These are phyloP conservation scores for Drosophila virilis DNA, from an alignment of 1,140 invertebrate genomes.

Conservation along the genomic window DNA sequence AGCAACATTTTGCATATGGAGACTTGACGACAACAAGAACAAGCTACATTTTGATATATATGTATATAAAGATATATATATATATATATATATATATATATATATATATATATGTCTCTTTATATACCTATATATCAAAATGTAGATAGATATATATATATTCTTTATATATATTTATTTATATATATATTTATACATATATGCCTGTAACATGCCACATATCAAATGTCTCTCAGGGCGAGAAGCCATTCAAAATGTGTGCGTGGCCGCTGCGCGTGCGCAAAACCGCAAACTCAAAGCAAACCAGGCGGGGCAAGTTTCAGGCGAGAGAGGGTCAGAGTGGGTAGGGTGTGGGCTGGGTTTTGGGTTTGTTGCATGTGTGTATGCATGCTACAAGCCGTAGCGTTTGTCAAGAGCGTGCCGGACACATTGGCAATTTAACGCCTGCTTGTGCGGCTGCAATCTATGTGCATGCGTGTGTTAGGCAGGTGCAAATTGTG, in stretches of 20 bases:
- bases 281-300: constrained; percentile 57
- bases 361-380: too few relatives aligned
- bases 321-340: neutral
- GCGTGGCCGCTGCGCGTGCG: constrained; percentile 69
- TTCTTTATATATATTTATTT: neutral
- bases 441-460: constrained; percentile 58
- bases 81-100: constrained; percentile 18
- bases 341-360: neutral
- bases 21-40: constrained; percentile 7
- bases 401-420: constrained; percentile 22
- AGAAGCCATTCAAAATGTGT: constrained; percentile 66
- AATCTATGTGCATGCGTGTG: neutral
- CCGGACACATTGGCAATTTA: constrained; percentile 64
- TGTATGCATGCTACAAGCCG: constrained; percentile 17
- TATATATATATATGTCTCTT: too few relatives aligned
- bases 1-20: constrained; percentile 40
- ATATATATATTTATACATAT: neutral
- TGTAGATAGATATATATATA: too few relatives aligned
- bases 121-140: too few relatives aligned
- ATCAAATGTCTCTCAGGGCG: constrained; percentile 50
- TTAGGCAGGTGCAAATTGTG: constrained; percentile 1
- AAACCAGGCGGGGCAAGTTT: neutral
- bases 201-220: constrained; percentile 33
- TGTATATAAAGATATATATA: neutral
- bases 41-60: neutral